Conservation (phyloP, 2,888 invertebrate genomes). For the Malachius bipustulatus region DNA sequence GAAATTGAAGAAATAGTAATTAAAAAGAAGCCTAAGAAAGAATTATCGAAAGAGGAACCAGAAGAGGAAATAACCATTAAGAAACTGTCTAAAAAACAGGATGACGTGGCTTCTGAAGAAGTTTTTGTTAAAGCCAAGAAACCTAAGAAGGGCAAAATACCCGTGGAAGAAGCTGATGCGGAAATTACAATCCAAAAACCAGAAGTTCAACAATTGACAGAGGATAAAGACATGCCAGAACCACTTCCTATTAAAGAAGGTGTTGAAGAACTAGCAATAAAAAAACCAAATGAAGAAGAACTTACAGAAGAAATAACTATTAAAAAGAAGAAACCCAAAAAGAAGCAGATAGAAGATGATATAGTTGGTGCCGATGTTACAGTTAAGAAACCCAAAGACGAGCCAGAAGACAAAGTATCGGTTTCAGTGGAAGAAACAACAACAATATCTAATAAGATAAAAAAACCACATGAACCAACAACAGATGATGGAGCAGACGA, state of each 20-base stretch:
- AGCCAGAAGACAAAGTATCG: too few species aligned
- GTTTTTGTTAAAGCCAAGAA: too few species aligned
- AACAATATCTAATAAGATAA: not conserved
- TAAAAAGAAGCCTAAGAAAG: conserved; percentile 7
- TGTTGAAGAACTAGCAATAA: conserved; percentile 19
- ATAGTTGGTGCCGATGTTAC: not conserved
- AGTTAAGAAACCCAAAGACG: not conserved
- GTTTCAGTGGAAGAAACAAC: not conserved
- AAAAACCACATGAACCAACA: conserved; percentile 16
- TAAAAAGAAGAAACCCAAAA: conserved; percentile 2
- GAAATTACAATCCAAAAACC: not conserved
- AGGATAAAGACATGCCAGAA: too few species aligned
- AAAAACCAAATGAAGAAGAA: conserved; percentile 6
- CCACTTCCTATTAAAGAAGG: not conserved
- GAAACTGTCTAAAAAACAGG: conserved; percentile 18
- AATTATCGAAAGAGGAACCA: conserved; percentile 21
- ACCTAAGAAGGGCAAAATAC: too few species aligned
- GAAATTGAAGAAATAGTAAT: conserved; percentile 9
- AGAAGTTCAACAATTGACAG: too few species aligned
- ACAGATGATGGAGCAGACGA: conserved; percentile 22
- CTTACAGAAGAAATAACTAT: too few species aligned
- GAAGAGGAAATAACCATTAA: conserved; percentile 25
- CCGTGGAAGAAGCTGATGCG: too few species aligned
- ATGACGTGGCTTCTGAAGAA: conserved; percentile 1
- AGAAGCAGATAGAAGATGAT: not conserved